These are phyloP conservation scores for Pterocles orientalis DNA, from an alignment of 2,113 vertebrate genomes.

Conservation along the genomic window DNA sequence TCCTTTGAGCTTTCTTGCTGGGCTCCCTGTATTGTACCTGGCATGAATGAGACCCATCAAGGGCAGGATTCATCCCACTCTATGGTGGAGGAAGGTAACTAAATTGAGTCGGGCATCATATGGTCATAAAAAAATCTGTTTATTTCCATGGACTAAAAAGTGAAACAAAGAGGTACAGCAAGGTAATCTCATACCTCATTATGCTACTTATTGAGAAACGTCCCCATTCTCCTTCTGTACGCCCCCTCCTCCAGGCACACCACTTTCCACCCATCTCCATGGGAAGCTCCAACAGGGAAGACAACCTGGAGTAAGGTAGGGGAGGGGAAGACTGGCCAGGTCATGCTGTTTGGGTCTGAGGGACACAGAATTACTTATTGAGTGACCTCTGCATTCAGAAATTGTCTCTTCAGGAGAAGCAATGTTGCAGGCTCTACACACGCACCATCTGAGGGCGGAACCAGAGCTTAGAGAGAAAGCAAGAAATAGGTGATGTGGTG, in stretches of 20 bases:
- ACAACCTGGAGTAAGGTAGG: background rate
- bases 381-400: background rate
- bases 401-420: background rate
- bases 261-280: background rate
- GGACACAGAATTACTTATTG: background rate
- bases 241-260: background rate
- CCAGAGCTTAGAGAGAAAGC: background rate
- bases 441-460: background rate
- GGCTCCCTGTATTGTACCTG: background rate
- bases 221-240: background rate
- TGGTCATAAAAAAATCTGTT: background rate
- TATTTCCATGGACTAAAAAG: background rate
- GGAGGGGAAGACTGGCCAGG: background rate
- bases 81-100: background rate
- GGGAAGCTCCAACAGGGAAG: background rate
- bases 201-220: background rate
- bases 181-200: background rate
- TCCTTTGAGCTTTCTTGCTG: background rate
- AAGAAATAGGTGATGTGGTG: background rate
- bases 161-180: background rate
- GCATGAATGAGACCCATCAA: background rate
- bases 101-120: background rate
- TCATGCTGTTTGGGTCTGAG: background rate
- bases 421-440: background rate
- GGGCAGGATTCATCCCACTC: background rate